These are phyloP conservation scores for Cyanoliseus patagonus DNA, from an alignment of 2,113 vertebrate species.

Conservation along the genomic window DNA sequence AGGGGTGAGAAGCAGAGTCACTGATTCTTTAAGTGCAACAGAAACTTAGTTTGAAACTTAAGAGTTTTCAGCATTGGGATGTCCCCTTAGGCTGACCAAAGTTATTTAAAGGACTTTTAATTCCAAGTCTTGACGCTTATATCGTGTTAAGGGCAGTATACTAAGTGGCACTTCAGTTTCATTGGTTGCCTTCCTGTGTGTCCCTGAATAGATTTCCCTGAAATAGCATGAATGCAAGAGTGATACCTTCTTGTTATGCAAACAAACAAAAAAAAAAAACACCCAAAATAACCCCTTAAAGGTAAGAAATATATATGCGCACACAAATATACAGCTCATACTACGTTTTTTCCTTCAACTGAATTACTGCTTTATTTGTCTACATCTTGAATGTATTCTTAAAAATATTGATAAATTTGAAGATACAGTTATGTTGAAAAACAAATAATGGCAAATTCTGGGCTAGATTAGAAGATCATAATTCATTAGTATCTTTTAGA, in stretches of 20 bases:
- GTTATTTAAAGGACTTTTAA: not conserved
- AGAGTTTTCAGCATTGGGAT: not conserved
- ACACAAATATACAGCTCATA: not conserved
- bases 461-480: not conserved
- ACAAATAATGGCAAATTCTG: not conserved
- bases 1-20: not conserved
- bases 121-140: not conserved
- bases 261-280: not conserved
- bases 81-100: not conserved
- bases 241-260: not conserved
- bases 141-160: not conserved
- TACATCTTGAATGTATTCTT: not conserved
- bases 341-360: not conserved
- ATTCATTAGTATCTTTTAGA: not conserved
- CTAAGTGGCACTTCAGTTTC: not conserved
- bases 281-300: no score
- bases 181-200: not conserved
- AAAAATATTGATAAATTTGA: not conserved
- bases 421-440: not conserved
- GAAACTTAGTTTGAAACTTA: not conserved
- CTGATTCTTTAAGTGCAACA: not conserved
- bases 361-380: not conserved
- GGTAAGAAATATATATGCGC: not conserved
- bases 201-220: not conserved
- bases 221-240: not conserved